Percentiles rank a stretch among this genome's conserved stretches.
Evolutionary conservation across 2,797 vertebrate genomes (phyloP).

Genomic region (Strix occidentalis): DNA sequence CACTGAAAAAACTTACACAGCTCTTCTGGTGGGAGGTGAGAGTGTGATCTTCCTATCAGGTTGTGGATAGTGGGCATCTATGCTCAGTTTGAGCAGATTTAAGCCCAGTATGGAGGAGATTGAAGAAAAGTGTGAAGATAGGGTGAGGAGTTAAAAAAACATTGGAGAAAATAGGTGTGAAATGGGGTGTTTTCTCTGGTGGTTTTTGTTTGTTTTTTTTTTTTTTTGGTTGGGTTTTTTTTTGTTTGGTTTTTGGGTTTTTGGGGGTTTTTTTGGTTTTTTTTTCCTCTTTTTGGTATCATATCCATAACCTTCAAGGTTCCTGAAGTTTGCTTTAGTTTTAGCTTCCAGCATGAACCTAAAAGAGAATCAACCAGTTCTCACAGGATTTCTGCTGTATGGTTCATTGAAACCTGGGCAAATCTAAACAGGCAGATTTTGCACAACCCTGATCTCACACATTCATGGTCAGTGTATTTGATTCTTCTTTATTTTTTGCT

Average conservation of each 20-base stretch:
- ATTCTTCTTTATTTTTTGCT: background rate
- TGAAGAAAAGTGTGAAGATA: background rate
- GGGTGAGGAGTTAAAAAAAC: background rate
- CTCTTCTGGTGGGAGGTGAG: background rate
- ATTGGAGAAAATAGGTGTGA: background rate
- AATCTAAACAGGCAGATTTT: background rate
- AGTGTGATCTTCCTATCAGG: background rate
- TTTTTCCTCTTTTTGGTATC: background rate
- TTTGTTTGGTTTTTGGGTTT: no score
- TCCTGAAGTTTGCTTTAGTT: background rate
- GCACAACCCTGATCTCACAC: background rate
- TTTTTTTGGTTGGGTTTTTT: no score
- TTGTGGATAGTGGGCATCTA: background rate
- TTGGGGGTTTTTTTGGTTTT: no score
- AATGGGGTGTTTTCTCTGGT: fast-evolving
- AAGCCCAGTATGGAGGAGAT: background rate
- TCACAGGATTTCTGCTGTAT: background rate
- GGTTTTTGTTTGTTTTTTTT: background rate
- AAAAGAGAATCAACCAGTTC: background rate
- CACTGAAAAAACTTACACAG: background rate
- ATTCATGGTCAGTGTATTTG: background rate
- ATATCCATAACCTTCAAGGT: background rate
- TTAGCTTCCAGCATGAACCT: background rate
- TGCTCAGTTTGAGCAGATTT: background rate
- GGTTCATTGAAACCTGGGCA: background rate